Conservation (phyloP, 2,113 vertebrate genomes). For the Mastomys coucha region DNA sequence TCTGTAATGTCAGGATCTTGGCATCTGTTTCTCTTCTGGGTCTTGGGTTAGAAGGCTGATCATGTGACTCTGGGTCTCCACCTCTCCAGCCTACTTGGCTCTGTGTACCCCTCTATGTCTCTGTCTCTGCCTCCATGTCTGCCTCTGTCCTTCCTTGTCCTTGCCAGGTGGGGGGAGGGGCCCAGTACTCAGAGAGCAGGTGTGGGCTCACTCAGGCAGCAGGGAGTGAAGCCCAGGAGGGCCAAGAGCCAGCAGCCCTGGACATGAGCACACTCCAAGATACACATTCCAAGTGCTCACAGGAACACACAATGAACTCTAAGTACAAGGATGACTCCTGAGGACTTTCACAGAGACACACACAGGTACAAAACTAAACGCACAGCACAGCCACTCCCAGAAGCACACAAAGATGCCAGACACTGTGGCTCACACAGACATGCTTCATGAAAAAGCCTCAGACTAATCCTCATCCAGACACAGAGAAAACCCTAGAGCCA, state of each 20-base stretch:
- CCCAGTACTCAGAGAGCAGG: slow-evolving; percentile 79
- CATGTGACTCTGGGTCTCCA: slow-evolving; percentile 66
- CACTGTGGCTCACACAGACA: background rate
- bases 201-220: slow-evolving; percentile 80
- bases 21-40: slow-evolving; percentile 65
- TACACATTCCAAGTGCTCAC: slow-evolving; percentile 39
- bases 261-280: slow-evolving; percentile 71
- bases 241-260: slow-evolving; percentile 80
- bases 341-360: background rate
- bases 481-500: slow-evolving; percentile 23
- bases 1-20: slow-evolving; percentile 71
- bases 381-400: slow-evolving; percentile 9
- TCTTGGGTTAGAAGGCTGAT: slow-evolving; percentile 53
- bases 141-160: slow-evolving; percentile 82
- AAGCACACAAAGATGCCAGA: slow-evolving; percentile 43
- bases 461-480: slow-evolving; percentile 23
- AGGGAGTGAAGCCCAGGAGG: slow-evolving; percentile 76
- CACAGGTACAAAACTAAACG: slow-evolving; percentile 28
- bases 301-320: background rate
- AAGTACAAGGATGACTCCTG: background rate
- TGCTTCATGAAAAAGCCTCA: background rate
- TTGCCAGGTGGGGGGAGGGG: slow-evolving; percentile 80
- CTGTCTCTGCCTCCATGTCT: slow-evolving; percentile 66
- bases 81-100: slow-evolving; percentile 68
- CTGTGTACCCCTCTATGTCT: slow-evolving; percentile 52